Evolutionary conservation across 2,888 invertebrate genomes (phyloP), one percentile per base, ranked within the genome.

Genomic region (Chymomyza caudatula): DNA sequence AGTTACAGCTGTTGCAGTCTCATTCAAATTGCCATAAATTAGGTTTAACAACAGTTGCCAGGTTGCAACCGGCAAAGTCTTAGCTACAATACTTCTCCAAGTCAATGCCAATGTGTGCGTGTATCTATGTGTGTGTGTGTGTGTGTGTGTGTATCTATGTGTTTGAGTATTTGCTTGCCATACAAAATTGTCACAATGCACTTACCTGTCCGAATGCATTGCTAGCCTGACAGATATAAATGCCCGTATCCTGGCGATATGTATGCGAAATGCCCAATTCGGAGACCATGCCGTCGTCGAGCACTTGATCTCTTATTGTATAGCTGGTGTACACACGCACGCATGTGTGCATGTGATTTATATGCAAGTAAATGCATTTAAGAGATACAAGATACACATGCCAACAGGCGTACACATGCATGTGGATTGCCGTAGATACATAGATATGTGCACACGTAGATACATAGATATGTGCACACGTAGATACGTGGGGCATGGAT

Each of bases 141-240:
- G 60, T 43, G 25, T 19, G 5, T 1, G 47, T 47, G 47, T 17
- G 8, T 47, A 19, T 6, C 44, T 15, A 47, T 6, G 23, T 22
- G 57, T 43, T 23, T 37, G 58, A 29, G 49, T 47, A 23, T 51
- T 37, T 37, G 29, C 29, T 56, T 59, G 67, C 67, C 3, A 37
- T 37, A 78, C 58, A 73, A 73, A 78, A 76, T 83, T 85, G 84
- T 77, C 78, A 79, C 63, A 51, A 25, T 47, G 63, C 70, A 76
- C 88, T 87, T 91, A 96, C 96, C 95, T 95, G 94, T 6, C 98
- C 98, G 87, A 96, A 98, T 57, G 95, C 93, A 90, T 98, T 98
- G 78, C 95, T 94, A 0, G 97, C 97, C 70, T 94, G 93, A 89
- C 98, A 98, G 59, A 96, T 94, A 88, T 97, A 94, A 60, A 95